Evolutionary conservation across 1,140 invertebrate species (phyloP).

Genomic region (Medauroidea extradentata): DNA sequence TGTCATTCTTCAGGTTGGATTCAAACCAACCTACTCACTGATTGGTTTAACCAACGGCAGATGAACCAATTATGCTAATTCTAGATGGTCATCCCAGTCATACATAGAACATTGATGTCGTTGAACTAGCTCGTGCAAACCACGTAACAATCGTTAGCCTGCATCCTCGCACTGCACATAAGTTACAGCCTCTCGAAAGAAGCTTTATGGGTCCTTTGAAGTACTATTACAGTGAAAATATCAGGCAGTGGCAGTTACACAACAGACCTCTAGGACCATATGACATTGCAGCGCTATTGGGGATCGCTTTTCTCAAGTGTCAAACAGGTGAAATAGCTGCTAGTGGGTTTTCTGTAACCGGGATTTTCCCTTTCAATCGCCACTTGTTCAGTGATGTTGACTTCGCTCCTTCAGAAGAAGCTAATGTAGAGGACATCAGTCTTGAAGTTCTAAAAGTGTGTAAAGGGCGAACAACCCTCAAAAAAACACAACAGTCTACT

Average conservation of each 20-base stretch:
- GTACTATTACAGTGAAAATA: conserved; percentile 33
- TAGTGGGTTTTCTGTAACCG: conserved; percentile 25
- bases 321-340: conserved; percentile 20
- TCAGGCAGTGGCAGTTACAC: conserved; percentile 27
- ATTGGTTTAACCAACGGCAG: conserved; percentile 28
- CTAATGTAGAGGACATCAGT: too few species aligned
- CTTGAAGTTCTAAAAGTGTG: too few species aligned
- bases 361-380: conserved; percentile 23
- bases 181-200: conserved; percentile 40
- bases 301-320: conserved; percentile 12
- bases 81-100: conserved; percentile 31
- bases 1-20: conserved; percentile 31
- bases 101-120: conserved; percentile 3
- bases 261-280: conserved; percentile 5
- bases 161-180: conserved; percentile 37
- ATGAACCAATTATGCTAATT: conserved; percentile 32
- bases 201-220: conserved; percentile 39
- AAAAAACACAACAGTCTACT: too few species aligned
- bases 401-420: conserved; percentile 2
- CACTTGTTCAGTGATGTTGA: conserved; percentile 19
- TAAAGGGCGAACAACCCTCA: too few species aligned
- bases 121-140: conserved; percentile 4
- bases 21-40: conserved; percentile 21
- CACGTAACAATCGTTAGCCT: conserved; percentile 6
- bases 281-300: conserved; percentile 12